Conservation (phyloP, 1,140 invertebrate species). For the Drosophila teissieri region DNA sequence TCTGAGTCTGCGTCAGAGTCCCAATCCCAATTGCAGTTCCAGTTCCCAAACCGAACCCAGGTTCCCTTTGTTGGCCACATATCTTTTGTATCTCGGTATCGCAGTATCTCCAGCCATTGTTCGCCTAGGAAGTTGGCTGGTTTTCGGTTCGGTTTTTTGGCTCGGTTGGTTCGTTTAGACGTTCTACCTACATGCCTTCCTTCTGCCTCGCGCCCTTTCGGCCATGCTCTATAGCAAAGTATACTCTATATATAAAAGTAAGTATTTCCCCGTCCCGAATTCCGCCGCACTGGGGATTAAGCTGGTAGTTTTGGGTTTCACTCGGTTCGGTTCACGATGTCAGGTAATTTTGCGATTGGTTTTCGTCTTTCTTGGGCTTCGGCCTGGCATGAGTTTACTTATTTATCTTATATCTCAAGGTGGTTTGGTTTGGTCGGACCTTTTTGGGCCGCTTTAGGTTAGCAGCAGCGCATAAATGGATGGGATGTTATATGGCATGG, state of each 20-base stretch:
- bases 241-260: conserved; percentile 8
- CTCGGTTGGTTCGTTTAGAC: conserved; percentile 42
- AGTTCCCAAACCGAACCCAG: conserved; percentile 9
- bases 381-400: conserved; percentile 43
- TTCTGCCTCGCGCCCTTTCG: conserved; percentile 1
- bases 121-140: conserved; percentile 44
- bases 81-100: conserved; percentile 70
- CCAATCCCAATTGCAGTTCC: conserved; percentile 30
- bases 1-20: conserved; percentile 6
- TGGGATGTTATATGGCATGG: conserved; percentile 46
- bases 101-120: conserved; percentile 46
- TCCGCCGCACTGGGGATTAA: conserved; percentile 32
- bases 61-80: conserved; percentile 45
- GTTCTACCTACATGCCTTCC: conserved; percentile 24
- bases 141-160: conserved; percentile 43
- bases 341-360: conserved; percentile 69
- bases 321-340: conserved; percentile 54
- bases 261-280: conserved; percentile 10
- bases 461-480: conserved; percentile 38
- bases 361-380: conserved; percentile 45
- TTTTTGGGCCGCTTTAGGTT: conserved; percentile 23
- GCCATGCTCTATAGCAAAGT: conserved; percentile 2
- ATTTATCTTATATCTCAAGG: conserved; percentile 61
- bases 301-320: conserved; percentile 60
- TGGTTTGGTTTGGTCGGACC: conserved; percentile 63